Evolutionary conservation across 92 coral and sea anemone species (phyloP).

Genomic region (Porites lobata): DNA sequence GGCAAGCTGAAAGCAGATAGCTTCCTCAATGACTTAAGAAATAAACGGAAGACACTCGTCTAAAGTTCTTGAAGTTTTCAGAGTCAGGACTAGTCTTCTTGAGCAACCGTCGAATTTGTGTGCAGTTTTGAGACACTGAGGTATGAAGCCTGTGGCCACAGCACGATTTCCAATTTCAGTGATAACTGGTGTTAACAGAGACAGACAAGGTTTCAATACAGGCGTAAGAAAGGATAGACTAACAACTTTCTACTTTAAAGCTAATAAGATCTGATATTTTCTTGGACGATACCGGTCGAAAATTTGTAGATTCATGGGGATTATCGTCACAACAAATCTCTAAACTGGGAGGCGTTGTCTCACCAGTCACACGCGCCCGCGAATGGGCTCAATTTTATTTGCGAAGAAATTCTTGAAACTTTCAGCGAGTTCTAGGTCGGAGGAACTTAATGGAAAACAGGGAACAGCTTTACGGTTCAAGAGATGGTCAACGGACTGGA

Average conservation of each 20-base stretch:
- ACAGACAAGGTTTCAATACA: too few relatives aligned
- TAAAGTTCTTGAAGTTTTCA: too few relatives aligned
- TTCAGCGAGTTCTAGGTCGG: neutral
- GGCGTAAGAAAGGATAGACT: too few relatives aligned
- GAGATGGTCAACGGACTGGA: neutral
- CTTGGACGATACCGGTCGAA: neutral
- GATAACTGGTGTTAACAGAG: too few relatives aligned
- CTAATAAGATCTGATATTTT: neutral
- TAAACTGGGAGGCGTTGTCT: neutral
- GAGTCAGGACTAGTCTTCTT: neutral
- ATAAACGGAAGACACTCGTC: constrained; percentile 11
- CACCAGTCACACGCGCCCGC: neutral
- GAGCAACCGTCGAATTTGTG: neutral
- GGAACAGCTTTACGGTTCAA: constrained; percentile 15
- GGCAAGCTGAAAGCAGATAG: neutral
- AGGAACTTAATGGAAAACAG: neutral
- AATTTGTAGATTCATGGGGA: neutral
- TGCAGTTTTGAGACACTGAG: neutral
- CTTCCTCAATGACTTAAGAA: constrained; percentile 4
- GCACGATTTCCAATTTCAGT: constrained; percentile 7
- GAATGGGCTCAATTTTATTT: neutral
- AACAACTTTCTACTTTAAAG: too few relatives aligned
- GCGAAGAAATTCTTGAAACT: neutral
- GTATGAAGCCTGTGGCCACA: neutral
- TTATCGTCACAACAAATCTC: neutral